Evolutionary conservation across 2,888 invertebrate species (phyloP).

Genomic region (Vanessa cardui): DNA sequence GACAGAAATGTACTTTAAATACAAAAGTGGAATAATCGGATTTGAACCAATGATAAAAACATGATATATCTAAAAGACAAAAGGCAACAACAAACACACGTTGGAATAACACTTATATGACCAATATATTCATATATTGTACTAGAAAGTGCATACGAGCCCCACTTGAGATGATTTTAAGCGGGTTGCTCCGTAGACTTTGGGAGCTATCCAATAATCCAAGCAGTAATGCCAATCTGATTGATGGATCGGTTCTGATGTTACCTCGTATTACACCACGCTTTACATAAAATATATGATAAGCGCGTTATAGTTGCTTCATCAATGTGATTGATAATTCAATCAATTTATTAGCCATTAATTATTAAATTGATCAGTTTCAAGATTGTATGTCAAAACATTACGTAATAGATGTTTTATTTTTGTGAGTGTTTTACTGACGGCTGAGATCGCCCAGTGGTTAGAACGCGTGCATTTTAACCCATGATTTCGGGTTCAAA

Average conservation of each 20-base stretch:
- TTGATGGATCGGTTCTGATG: constrained; percentile 34
- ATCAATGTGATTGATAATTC: constrained; percentile 19
- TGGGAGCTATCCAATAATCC: constrained; percentile 29
- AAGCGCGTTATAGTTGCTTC: constrained; percentile 9
- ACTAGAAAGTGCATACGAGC: neutral
- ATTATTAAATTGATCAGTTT: neutral
- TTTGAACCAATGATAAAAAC: too few relatives aligned
- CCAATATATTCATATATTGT: too few relatives aligned
- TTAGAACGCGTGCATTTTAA: too few relatives aligned
- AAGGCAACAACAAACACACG: too few relatives aligned
- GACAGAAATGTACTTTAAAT: too few relatives aligned
- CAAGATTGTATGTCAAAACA: neutral
- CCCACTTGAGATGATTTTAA: constrained; percentile 14
- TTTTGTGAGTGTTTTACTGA: too few relatives aligned
- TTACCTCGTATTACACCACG: constrained; percentile 19
- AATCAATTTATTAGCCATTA: neutral
- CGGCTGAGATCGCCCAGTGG: too few relatives aligned
- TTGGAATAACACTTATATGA: too few relatives aligned
- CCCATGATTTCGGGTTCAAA: too few relatives aligned
- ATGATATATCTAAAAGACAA: too few relatives aligned
- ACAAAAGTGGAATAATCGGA: too few relatives aligned
- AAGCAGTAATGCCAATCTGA: constrained; percentile 33
- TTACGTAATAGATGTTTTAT: neutral
- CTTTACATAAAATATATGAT: constrained; percentile 19
- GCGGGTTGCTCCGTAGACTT: constrained; percentile 13